A percentile compares a stretch with the other conserved stretches of the same genome.
Evolutionary conservation across 1,140 invertebrate genomes (phyloP).

Genomic region (Zaprionus vittiger): DNA sequence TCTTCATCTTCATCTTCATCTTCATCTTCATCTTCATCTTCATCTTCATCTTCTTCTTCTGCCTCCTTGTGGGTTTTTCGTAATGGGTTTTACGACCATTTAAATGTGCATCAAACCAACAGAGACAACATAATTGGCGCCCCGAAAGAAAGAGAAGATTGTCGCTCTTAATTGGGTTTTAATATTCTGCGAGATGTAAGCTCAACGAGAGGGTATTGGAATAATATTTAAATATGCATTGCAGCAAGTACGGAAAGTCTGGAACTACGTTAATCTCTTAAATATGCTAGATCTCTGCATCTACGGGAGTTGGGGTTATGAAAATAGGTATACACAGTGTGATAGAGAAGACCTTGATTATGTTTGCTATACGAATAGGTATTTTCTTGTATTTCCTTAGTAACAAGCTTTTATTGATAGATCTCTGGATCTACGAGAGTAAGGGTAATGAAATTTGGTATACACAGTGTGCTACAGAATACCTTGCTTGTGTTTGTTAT

Average conservation of each 20-base stretch:
- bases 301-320: not conserved
- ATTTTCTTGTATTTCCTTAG: too few species aligned
- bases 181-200: not conserved
- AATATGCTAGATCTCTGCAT: not conserved
- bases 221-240: not conserved
- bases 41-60: too few species aligned
- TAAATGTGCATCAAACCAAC: constrained; percentile 8
- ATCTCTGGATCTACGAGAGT: too few species aligned
- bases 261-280: not conserved
- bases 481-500: not conserved
- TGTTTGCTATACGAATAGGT: too few species aligned
- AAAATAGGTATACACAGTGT: not conserved
- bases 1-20: too few species aligned
- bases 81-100: constrained; percentile 3
- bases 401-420: too few species aligned
- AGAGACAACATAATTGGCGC: not conserved
- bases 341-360: not conserved
- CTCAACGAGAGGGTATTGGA: not conserved
- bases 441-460: too few species aligned
- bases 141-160: not conserved
- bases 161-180: constrained; percentile 4
- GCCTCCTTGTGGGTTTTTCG: not conserved
- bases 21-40: not conserved
- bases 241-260: not conserved
- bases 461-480: too few species aligned